Base-by-base conservation (phyloP, 2,888 invertebrate genomes). In the Creontiades dilutus region DNA sequence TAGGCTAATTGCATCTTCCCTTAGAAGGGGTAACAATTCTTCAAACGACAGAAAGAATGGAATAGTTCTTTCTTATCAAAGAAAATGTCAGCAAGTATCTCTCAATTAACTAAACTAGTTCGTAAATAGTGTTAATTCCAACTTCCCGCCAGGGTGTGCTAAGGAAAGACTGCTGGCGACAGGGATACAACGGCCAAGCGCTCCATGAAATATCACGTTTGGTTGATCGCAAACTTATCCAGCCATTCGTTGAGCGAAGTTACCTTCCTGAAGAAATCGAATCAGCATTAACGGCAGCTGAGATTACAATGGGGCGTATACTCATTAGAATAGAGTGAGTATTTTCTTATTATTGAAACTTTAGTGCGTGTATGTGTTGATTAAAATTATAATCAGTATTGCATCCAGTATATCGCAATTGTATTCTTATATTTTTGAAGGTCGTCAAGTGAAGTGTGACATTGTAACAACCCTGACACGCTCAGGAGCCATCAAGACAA, bases 251-350 rank as follows among this genome's bases (percentile, higher is more conserved):
- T 11, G 85, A 86, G 55, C 75, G 78, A 27, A 86, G 55, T 16
- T 90, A 78, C 76, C 52, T 28, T 19, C 86, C 90, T 7, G 90
- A 90, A 80, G 86, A 86, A 13, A 78, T 90, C 19, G 90, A 90
- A 57, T 19, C 85, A 3, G 90, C 90, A 12, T 13, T 90, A 19
- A n/a, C 68, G 19, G 61, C 89, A 46, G 28, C 82, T 11, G 89
- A 89, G 82, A 23, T 89, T 12, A 68, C 89, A 4, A 81, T 81
- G 61, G 89, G 89, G 16, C 81, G 89, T 16, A 47, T 89, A 4
- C 75, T 89, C 4, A 55, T 88, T 55, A 46, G 46, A 55, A 19
- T 88, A 19, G 55, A 52, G 88, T 88, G 28, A 78, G 88, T 76
- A 7, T 37, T 37, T 37, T 37, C 52, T 12, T 52, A 11, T 52